Conservation (phyloP, 2,113 vertebrate species). For the Siphamia tubifer region DNA sequence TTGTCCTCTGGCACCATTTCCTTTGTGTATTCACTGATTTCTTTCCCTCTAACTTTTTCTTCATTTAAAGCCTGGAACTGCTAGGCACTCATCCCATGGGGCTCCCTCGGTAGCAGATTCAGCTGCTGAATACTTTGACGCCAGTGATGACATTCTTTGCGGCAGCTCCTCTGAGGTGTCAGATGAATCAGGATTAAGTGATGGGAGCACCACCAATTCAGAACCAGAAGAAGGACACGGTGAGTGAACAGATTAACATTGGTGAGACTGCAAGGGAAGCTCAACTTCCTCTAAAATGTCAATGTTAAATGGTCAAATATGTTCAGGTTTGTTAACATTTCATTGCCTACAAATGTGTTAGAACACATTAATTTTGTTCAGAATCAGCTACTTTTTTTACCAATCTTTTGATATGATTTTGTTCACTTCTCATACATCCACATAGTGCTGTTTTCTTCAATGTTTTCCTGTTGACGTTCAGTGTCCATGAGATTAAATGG, state of each 20-base stretch:
- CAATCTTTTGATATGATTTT: too few species aligned
- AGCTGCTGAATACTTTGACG: slow-evolving; percentile 89
- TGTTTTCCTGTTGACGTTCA: too few species aligned
- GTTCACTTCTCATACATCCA: too few species aligned
- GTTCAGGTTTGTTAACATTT: too few species aligned
- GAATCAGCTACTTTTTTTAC: too few species aligned
- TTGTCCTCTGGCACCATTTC: not conserved
- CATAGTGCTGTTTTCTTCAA: too few species aligned
- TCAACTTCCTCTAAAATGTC: too few species aligned
- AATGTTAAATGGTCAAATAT: too few species aligned
- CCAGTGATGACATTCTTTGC: slow-evolving; percentile 85
- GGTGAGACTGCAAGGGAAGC: not conserved
- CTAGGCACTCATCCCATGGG: slow-evolving; percentile 35
- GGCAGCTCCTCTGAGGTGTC: slow-evolving; percentile 88
- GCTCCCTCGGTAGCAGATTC: slow-evolving; percentile 86
- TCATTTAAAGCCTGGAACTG: slow-evolving; percentile 54
- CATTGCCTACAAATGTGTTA: too few species aligned
- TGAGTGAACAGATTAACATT: slow-evolving; percentile 27
- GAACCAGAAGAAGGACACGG: slow-evolving; percentile 82
- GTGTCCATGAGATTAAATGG: too few species aligned
- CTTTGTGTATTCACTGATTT: not conserved
- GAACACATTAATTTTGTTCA: too few species aligned
- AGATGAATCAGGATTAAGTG: slow-evolving; percentile 87
- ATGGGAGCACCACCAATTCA: slow-evolving; percentile 84
- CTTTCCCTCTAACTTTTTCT: not conserved